A percentile compares a stretch with the other conserved stretches of the same genome.
phyloP scores from a whole-genome alignment of 2,113 vertebrate species.

The Brachyhypopomus occidentalis region DNA sequence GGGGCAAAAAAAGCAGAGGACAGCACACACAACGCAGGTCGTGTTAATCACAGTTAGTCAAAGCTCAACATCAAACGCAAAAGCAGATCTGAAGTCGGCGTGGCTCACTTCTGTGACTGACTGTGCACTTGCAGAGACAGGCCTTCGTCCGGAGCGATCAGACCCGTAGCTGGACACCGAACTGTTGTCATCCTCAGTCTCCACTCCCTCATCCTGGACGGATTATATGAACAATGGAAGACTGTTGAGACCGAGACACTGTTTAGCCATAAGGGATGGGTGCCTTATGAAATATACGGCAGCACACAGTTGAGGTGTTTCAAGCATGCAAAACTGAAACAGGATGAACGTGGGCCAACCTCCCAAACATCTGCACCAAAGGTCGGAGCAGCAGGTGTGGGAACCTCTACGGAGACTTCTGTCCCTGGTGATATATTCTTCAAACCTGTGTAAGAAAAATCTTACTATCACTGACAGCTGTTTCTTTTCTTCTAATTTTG shows the following conservation, averaged over 20 bases:
- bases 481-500: background rate
- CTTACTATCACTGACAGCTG: background rate
- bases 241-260: background rate
- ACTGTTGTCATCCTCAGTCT: constrained; percentile 52
- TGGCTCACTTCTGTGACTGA: constrained; percentile 49
- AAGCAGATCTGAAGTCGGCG: background rate
- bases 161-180: constrained; percentile 58
- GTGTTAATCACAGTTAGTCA: no score
- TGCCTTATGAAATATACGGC: background rate
- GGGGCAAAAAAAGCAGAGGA: background rate
- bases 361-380: constrained; percentile 36
- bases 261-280: background rate
- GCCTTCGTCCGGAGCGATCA: constrained; percentile 42
- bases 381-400: background rate
- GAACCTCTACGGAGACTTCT: constrained; percentile 1
- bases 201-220: constrained; percentile 46
- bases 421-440: background rate
- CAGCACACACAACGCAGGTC: no score
- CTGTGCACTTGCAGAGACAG: constrained; percentile 28
- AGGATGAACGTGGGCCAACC: constrained; percentile 29
- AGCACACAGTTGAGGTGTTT: background rate
- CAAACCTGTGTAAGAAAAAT: constrained; percentile 23
- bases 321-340: background rate
- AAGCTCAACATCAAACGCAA: background rate
- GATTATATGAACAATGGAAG: background rate